Percentiles rank a stretch among this genome's conserved stretches.
These are phyloP conservation scores for Eulithis prunata DNA, from an alignment of 2,888 invertebrate species.

Conservation along the genomic window DNA sequence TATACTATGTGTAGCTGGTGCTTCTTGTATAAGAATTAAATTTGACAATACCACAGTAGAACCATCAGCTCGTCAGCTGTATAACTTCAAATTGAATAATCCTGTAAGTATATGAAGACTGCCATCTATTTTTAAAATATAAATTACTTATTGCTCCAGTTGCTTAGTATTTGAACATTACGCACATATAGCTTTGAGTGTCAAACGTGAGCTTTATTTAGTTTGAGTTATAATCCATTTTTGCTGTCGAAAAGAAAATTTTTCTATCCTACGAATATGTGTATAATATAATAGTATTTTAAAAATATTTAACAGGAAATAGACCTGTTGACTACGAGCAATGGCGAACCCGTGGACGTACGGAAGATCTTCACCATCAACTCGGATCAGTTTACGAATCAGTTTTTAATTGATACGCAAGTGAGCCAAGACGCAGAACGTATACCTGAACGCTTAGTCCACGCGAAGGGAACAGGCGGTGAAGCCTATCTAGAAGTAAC, in stretches of 20 bases:
- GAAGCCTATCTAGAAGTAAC: conserved; percentile 93
- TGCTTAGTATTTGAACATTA: too few species aligned
- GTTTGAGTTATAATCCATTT: too few species aligned
- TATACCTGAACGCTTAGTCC: conserved; percentile 95
- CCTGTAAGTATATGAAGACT: conserved; percentile 50
- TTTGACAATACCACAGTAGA: conserved; percentile 40
- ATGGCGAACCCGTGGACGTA: conserved; percentile 90
- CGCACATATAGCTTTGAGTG: too few species aligned
- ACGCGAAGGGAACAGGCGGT: conserved; percentile 95
- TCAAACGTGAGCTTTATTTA: too few species aligned
- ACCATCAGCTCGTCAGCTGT: conserved; percentile 58
- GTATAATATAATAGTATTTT: not conserved
- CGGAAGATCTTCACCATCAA: conserved; percentile 90
- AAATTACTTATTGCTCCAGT: too few species aligned
- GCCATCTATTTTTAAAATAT: not conserved
- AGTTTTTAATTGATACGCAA: conserved; percentile 62
- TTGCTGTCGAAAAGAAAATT: not conserved
- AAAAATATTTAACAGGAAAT: conserved; percentile 42
- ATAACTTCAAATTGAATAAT: conserved; percentile 55
- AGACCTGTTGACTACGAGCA: conserved; percentile 87
- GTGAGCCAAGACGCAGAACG: conserved; percentile 88
- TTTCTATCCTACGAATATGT: not conserved
- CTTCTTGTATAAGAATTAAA: conserved; percentile 24
- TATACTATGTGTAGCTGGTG: conserved; percentile 13
- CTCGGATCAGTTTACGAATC: conserved; percentile 70